Evolutionary conservation across 2,888 invertebrate genomes (phyloP), one percentile per base, ranked within the genome.

Genomic region (Caenorhabditis doughertyi): DNA sequence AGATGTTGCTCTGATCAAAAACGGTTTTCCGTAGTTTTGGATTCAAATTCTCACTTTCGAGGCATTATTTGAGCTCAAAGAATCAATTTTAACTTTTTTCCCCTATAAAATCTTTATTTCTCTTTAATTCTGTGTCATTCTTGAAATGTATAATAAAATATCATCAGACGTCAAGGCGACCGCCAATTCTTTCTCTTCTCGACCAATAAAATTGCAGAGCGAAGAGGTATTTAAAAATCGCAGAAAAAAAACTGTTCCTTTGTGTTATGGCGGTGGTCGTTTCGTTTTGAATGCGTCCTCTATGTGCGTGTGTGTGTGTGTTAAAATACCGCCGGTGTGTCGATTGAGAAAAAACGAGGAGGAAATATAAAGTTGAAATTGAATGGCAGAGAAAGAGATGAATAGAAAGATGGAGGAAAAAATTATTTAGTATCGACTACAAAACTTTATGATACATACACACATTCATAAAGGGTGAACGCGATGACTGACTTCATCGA

Each of bases 171-270:
- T 18, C 18, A 47, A 47, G 44, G 44, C n/a, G 44, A 18, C 18
- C 18, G 2, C 3, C 3, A 47, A 47, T 47, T 35, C 35, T 35
- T 35, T 9, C 68, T 2, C 25, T 16, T 16, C 35, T 25, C 32
- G 47, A 62, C 47, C 29, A n/a, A 64, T 47, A 64, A 64, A 49
- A 32, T 64, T 62, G 47, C 25, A 58, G 18, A 18, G 32, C 4
- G 18, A 58, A 2, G 32, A 56, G 58, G 39, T 29, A 47, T 47
- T 56, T 44, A 71, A 74, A 56, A 74, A 49, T 47, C 39, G 47
- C 21, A 18, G 29, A 49, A 73, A 72, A 64, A 55, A 49, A n/a
- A 62, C 55, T 13, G 64, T 73, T 55, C 64, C 58, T 64, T 64
- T 73, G 64, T 68, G 55, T 68, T 9, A n/a, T n/a, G n/a, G n/a